phyloP scores from a whole-genome alignment of 2,888 invertebrate genomes.

The Drosophila antonietae region DNA sequence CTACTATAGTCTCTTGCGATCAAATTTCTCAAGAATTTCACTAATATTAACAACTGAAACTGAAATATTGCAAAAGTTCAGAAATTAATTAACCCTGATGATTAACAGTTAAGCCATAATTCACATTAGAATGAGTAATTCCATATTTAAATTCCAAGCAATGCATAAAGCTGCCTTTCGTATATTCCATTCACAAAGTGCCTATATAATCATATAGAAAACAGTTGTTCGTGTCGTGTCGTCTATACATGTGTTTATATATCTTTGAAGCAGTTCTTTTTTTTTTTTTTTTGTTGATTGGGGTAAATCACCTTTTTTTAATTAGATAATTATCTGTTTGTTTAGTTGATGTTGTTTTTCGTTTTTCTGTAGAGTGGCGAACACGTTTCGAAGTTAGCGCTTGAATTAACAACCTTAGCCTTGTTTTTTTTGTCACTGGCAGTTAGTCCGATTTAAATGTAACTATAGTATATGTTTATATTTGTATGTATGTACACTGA shows the following conservation, averaged over 20 bases:
- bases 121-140: not conserved
- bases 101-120: not conserved
- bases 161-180: not conserved
- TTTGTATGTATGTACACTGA: slow-evolving; percentile 5
- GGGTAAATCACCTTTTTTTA: slow-evolving; percentile 57
- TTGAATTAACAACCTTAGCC: slow-evolving; percentile 22
- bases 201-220: not conserved
- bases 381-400: slow-evolving; percentile 40
- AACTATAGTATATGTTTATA: not conserved
- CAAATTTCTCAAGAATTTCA: not conserved
- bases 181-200: not conserved
- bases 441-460: not conserved
- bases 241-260: not conserved
- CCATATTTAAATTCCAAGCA: not conserved
- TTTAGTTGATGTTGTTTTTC: slow-evolving; percentile 5
- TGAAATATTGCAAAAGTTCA: slow-evolving; percentile 9
- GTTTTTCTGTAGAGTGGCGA: slow-evolving; percentile 19
- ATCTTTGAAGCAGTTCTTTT: not conserved
- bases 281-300: not conserved
- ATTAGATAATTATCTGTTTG: not conserved
- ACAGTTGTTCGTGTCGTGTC: not conserved
- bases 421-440: not conserved
- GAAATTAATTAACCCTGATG: not conserved
- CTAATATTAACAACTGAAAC: not conserved
- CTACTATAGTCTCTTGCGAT: too few species aligned